phyloP scores from a whole-genome alignment of 2,888 invertebrate genomes.

The Amaurobius ferox region DNA sequence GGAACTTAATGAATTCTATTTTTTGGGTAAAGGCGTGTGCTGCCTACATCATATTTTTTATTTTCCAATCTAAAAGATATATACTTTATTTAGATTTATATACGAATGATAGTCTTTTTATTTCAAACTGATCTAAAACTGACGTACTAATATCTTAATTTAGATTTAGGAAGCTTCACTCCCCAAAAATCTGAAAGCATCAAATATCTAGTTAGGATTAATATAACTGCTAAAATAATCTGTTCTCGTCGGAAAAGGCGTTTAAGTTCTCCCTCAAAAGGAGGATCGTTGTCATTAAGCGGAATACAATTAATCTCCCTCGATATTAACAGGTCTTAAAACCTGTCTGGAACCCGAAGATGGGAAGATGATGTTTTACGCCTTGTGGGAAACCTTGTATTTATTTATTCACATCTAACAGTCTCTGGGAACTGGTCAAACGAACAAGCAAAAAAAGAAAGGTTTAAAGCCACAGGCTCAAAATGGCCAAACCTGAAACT shows the following conservation, averaged over 20 bases:
- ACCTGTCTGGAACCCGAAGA: slow-evolving; percentile 53
- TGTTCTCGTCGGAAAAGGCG: slow-evolving; percentile 1
- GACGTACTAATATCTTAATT: no score
- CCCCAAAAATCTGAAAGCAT: no score
- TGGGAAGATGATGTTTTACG: slow-evolving; percentile 40
- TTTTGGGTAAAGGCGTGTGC: no score
- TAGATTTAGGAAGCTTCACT: no score
- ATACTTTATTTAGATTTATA: no score
- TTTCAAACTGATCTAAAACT: no score
- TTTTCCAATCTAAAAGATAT: no score
- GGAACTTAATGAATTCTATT: no score
- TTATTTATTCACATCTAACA: slow-evolving; percentile 68
- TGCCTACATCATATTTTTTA: no score
- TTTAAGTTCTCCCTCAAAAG: slow-evolving; percentile 31
- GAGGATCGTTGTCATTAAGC: slow-evolving; percentile 43
- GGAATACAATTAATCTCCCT: slow-evolving; percentile 63
- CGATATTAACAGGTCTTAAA: slow-evolving; percentile 71
- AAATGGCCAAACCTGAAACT: slow-evolving; percentile 56
- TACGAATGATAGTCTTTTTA: no score
- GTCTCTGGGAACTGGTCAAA: slow-evolving; percentile 68
- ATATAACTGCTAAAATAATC: neutral
- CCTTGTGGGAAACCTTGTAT: slow-evolving; percentile 68
- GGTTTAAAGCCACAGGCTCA: slow-evolving; percentile 64
- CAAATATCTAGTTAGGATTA: no score
- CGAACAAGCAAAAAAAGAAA: slow-evolving; percentile 39